phyloP scores from a whole-genome alignment of 2,113 vertebrate genomes.

The Cathartes aura region DNA sequence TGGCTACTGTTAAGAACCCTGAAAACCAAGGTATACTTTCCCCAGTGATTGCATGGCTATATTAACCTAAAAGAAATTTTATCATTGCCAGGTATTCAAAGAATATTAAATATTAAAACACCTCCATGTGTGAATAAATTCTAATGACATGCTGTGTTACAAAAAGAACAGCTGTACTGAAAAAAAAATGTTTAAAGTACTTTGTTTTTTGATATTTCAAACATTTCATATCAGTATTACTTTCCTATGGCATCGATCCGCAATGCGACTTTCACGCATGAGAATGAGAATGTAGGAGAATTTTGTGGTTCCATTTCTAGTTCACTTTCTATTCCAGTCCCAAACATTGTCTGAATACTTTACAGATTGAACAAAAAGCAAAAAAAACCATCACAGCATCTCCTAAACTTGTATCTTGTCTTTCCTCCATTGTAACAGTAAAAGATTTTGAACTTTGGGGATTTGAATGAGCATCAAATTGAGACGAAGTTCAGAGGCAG shows the following conservation, averaged over 20 bases:
- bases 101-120: not conserved
- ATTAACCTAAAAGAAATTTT: not conserved
- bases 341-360: not conserved
- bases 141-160: not conserved
- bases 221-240: not conserved
- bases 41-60: not conserved
- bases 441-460: not conserved
- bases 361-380: not conserved
- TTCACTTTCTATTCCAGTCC: not conserved
- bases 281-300: not conserved
- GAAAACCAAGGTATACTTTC: not conserved
- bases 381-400: not conserved
- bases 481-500: not conserved
- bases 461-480: not conserved
- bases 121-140: not conserved
- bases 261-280: not conserved
- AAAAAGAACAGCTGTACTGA: not conserved
- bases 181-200: not conserved
- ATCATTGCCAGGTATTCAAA: not conserved
- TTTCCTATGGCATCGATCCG: not conserved
- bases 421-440: not conserved
- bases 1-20: not conserved
- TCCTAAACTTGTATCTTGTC: not conserved
- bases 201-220: not conserved
- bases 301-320: not conserved